Evolutionary conservation across 2,888 invertebrate genomes (phyloP), one percentile per base, ranked within the genome.

Genomic region (Caenorhabditis uteleia): DNA sequence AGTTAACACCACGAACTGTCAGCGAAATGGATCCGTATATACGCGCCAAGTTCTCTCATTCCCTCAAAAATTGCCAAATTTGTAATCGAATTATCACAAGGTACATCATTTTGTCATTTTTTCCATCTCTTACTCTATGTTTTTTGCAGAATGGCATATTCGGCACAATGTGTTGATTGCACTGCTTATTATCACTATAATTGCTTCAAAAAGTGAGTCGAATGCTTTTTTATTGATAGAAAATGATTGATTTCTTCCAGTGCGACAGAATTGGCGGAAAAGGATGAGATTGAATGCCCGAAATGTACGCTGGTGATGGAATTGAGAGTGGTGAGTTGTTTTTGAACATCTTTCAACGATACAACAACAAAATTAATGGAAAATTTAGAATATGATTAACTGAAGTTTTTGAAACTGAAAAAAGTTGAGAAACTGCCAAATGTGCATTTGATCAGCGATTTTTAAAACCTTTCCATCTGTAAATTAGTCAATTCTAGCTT

Each of bases 121-220:
- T 21, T 12, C 5, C 10, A 44, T 6, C 29, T 44, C n/a, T 3
- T 16, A 20, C 21, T 5, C 8, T 23, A 34, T 26, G 16, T 47
- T 34, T 33, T 34, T 51, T 51, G 18, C 26, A 56, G 57, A 49
- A 31, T 39, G 4, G 12, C 27, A 3, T 56, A 48, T 23, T 44
- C 53, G 20, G 56, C 56, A 21, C 43, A 60, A 31, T 67, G 66
- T 29, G 0, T 20, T 0, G 49, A 53, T 25, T 67, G 66, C 29
- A n/a, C 57, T 1, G 16, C 34, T 12, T n/a, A 31, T 5, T 42
- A 10, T 5, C 66, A 67, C 31, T 51, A 33, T 20, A 60, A 60
- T 38, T 67, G 66, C 31, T 60, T 59, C 45, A 56, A 45, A 42
- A 53, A 53, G 66, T 67, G n/a, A 34, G 42, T 42, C 46, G 20